phyloP scores from a whole-genome alignment of 2,888 invertebrate species.

The Tenthredo notha region DNA sequence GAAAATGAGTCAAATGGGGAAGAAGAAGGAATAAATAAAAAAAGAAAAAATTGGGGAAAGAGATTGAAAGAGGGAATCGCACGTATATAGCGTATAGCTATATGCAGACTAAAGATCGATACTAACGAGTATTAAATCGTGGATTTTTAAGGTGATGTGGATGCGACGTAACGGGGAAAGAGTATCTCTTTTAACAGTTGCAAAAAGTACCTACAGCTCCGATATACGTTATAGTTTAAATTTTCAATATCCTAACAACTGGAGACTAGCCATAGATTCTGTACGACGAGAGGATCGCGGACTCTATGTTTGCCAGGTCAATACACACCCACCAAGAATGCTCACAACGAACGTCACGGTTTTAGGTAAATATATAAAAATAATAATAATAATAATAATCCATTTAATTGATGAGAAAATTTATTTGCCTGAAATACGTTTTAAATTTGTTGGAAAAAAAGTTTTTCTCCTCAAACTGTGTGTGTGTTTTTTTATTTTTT shows the following conservation, averaged over 20 bases:
- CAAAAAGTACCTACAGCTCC: slow-evolving; percentile 83
- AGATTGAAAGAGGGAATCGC: too few species aligned
- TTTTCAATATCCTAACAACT: slow-evolving; percentile 87
- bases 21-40: too few species aligned
- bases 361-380: slow-evolving; percentile 82
- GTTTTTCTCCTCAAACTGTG: background rate
- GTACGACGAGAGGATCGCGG: slow-evolving; percentile 87
- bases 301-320: slow-evolving; percentile 90
- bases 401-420: too few species aligned
- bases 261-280: slow-evolving; percentile 86
- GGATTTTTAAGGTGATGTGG: slow-evolving; percentile 84
- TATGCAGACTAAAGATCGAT: background rate
- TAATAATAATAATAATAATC: background rate
- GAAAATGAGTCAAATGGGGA: too few species aligned
- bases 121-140: slow-evolving; percentile 6
- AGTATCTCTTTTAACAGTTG: slow-evolving; percentile 84
- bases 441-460: background rate
- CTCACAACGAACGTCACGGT: slow-evolving; percentile 88
- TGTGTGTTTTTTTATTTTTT: background rate
- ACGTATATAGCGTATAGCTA: background rate
- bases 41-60: too few species aligned
- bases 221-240: slow-evolving; percentile 84
- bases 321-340: slow-evolving; percentile 89
- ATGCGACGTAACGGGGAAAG: slow-evolving; percentile 83
- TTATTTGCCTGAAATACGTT: too few species aligned